A percentile compares a stretch with the other conserved stretches of the same genome.
Evolutionary conservation across 2,888 invertebrate species (phyloP).

Genomic region (Parnassius orleans): DNA sequence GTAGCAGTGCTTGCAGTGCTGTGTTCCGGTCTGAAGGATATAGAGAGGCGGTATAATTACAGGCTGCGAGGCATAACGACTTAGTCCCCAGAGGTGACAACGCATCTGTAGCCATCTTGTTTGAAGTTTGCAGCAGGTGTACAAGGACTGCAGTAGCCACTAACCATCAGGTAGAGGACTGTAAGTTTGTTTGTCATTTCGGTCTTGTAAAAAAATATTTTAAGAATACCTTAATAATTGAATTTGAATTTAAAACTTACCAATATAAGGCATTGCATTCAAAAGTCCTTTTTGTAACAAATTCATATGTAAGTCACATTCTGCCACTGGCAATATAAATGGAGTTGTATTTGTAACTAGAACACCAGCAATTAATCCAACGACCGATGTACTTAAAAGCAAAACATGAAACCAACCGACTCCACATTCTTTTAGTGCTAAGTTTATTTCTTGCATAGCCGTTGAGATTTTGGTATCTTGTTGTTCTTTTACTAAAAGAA

Average conservation of each 20-base stretch:
- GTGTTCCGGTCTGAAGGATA: too few relatives aligned
- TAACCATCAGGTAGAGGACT: too few relatives aligned
- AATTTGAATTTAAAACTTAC: conserved; percentile 40
- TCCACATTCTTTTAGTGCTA: conserved; percentile 53
- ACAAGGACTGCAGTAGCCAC: too few relatives aligned
- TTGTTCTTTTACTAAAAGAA: conserved; percentile 38
- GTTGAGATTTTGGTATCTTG: conserved; percentile 37
- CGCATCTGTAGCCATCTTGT: too few relatives aligned
- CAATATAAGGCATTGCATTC: conserved; percentile 59
- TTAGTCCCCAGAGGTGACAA: too few relatives aligned
- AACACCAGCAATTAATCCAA: conserved; percentile 46
- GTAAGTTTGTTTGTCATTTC: too few relatives aligned
- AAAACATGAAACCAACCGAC: conserved; percentile 58
- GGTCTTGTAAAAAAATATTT: too few relatives aligned
- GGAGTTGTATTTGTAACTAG: conserved; percentile 50
- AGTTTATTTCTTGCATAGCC: conserved; percentile 57
- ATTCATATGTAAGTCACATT: conserved; percentile 62
- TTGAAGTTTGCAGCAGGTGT: too few relatives aligned
- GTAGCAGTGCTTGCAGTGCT: too few relatives aligned
- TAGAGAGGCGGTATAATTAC: too few relatives aligned
- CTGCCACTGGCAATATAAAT: conserved; percentile 58
- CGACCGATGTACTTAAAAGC: conserved; percentile 44
- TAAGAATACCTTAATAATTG: too few relatives aligned
- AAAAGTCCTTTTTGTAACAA: conserved; percentile 58
- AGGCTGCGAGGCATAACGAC: too few relatives aligned